phyloP scores from a whole-genome alignment of 2,113 vertebrate species.

The Chloebia gouldiae region DNA sequence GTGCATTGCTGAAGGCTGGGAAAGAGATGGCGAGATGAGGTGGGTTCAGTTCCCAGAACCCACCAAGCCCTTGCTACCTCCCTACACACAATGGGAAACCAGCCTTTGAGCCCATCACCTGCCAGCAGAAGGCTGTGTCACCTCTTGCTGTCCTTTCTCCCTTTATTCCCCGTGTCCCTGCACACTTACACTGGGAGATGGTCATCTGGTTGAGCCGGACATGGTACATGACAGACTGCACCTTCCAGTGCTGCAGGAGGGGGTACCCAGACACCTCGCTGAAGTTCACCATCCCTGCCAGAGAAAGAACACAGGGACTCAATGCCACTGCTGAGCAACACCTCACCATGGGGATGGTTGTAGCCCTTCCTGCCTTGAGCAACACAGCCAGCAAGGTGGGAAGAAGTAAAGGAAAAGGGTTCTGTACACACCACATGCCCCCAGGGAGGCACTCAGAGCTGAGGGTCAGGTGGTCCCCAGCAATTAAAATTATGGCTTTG shows the following conservation, averaged over 20 bases:
- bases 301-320: neutral
- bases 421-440: neutral
- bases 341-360: fast-evolving
- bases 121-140: neutral
- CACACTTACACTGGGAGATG: constrained; percentile 88
- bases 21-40: neutral
- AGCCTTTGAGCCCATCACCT: neutral
- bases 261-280: constrained; percentile 97
- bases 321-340: neutral
- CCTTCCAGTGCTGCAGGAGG: constrained; percentile 92
- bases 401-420: neutral
- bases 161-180: neutral
- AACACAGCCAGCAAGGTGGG: neutral
- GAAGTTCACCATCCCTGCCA: constrained; percentile 95
- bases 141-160: neutral
- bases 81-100: fast-evolving
- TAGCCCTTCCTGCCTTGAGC: neutral
- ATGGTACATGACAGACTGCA: constrained; percentile 91
- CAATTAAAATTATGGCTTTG: constrained; percentile 42
- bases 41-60: neutral
- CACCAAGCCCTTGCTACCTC: neutral
- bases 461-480: neutral
- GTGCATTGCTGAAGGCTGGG: constrained; percentile 89
- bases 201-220: constrained; percentile 92
- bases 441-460: neutral